Evolutionary conservation across 1,140 invertebrate species (phyloP), one percentile per base, ranked within the genome.

Genomic region (Drosophila insularis): DNA sequence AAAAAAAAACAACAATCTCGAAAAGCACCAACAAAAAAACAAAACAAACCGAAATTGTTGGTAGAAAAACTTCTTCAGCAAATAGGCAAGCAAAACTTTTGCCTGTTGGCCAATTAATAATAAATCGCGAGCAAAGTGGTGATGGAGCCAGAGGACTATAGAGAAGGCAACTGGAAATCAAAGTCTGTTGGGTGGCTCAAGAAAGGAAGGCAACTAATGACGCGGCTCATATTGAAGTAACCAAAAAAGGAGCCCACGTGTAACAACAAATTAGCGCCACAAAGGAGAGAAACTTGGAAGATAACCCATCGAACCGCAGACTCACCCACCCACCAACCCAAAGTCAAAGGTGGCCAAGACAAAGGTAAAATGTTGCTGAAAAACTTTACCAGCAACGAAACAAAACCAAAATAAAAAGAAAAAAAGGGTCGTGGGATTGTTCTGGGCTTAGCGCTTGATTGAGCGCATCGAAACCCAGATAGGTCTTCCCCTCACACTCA

Each of bases 221-320:
- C 68, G 84, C 84, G 82, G 68, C 74, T 66, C 82, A 86, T 82
- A 87, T 87, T 55, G 65, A 61, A 46, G 53, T 63, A 37, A 63
- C 60, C 66, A 53, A 70, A 60, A 37, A 39, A 37, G 37, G 39
- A 63, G 37, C 35, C 78, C 79, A 89, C 84, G 82, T 87, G 82
- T 71, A 87, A 71, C 82, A 86, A 86, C 82, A 87, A 86, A 86
- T 87, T 86, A 82, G 69, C 72, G 71, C 79, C 79, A 68, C 74
- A 80, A 74, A 84, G 66, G 31, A 68, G 53, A 68, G 63, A 69
- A 87, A 79, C 79, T 87, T 82, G 50, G 19, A 19, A 71, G 65
- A 70, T 79, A 63, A 35, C 43, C 43, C 10, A 35, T 11, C 6
- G 7, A 35, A 8, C 32, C 32, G 10, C 76, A 27, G 27, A 27